Percentiles rank a stretch among this genome's conserved stretches.
Conservation (phyloP, 2,888 invertebrate genomes). For the Erannis defoliaria region DNA sequence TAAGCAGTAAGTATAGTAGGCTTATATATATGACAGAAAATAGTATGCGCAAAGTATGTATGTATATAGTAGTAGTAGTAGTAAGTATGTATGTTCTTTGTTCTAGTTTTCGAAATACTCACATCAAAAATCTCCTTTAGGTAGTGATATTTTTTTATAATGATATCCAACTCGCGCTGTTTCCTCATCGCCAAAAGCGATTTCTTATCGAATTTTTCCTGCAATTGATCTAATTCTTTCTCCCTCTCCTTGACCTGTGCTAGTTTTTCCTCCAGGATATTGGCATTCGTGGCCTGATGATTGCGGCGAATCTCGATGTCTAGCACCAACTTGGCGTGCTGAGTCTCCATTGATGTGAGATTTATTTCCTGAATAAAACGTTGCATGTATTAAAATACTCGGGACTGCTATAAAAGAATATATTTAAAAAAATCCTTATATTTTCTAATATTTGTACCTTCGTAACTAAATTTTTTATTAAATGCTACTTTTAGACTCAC, state of each 20-base stretch:
- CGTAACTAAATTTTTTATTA: too few relatives aligned
- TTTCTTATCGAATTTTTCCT: constrained; percentile 70
- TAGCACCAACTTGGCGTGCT: constrained; percentile 84
- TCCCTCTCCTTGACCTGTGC: constrained; percentile 67
- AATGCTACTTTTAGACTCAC: constrained; percentile 58
- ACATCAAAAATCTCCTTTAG: constrained; percentile 80
- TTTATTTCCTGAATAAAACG: constrained; percentile 78
- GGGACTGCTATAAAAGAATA: not conserved
- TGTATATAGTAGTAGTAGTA: too few relatives aligned
- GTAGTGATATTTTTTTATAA: constrained; percentile 66
- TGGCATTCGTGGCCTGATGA: constrained; percentile 70
- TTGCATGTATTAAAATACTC: not conserved
- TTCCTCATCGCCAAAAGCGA: constrained; percentile 65
- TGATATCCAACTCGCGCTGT: constrained; percentile 74
- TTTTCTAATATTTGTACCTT: too few relatives aligned
- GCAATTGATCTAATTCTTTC: constrained; percentile 65
- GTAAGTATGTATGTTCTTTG: too few relatives aligned
- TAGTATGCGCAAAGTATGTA: too few relatives aligned
- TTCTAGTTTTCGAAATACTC: too few relatives aligned
- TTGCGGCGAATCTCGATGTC: constrained; percentile 86
- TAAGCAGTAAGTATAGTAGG: too few relatives aligned
- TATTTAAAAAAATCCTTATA: too few relatives aligned
- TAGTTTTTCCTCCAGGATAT: constrained; percentile 63
- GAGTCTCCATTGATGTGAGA: constrained; percentile 84
- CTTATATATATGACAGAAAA: too few relatives aligned